Evolutionary conservation across 37 sponge, comb jelly and placozoan genomes (phyloP).

Genomic region (Hexactinellida sp.): DNA sequence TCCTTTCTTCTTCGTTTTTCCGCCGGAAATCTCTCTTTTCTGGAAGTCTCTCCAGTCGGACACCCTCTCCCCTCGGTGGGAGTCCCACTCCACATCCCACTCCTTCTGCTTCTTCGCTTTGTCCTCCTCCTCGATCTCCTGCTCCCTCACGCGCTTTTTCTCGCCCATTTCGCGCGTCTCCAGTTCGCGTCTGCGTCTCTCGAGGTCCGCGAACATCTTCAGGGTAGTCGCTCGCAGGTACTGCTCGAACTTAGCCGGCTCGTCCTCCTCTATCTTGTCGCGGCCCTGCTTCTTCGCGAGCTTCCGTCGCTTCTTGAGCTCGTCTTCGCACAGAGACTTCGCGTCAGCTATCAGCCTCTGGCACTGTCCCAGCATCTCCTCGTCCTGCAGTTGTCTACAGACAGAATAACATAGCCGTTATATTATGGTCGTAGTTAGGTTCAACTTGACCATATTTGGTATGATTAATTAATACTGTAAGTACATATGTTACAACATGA

Average conservation of each 20-base stretch:
- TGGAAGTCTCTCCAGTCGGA: slow-evolving; percentile 86
- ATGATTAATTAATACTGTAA: slow-evolving; percentile 21
- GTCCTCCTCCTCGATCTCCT: slow-evolving; percentile 29
- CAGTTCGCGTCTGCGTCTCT: slow-evolving; percentile 59
- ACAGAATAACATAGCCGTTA: slow-evolving; percentile 3
- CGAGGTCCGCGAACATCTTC: slow-evolving; percentile 82
- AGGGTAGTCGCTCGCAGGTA: slow-evolving; percentile 34
- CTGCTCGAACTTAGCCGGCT: slow-evolving; percentile 54
- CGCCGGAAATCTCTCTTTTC: slow-evolving; percentile 46
- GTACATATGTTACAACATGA: slow-evolving; percentile 54
- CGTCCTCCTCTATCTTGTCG: slow-evolving; percentile 59
- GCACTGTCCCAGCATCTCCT: not conserved
- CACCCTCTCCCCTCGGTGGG: slow-evolving; percentile 50
- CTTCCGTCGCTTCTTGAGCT: slow-evolving; percentile 74
- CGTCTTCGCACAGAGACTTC: not conserved
- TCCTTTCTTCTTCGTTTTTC: slow-evolving; percentile 54
- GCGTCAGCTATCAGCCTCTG: not conserved
- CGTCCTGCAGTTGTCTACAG: not conserved
- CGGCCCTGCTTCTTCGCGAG: slow-evolving; percentile 55
- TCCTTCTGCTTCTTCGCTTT: slow-evolving; percentile 60
- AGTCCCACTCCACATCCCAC: slow-evolving; percentile 82
- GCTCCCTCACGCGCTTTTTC: slow-evolving; percentile 44
- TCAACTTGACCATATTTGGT: slow-evolving; percentile 22
- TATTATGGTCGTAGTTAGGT: not conserved
- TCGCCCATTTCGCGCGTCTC: slow-evolving; percentile 64